Percentiles rank a stretch among this genome's conserved stretches.
Evolutionary conservation across 2,797 vertebrate species (phyloP).

Genomic region (Sebastes minor): DNA sequence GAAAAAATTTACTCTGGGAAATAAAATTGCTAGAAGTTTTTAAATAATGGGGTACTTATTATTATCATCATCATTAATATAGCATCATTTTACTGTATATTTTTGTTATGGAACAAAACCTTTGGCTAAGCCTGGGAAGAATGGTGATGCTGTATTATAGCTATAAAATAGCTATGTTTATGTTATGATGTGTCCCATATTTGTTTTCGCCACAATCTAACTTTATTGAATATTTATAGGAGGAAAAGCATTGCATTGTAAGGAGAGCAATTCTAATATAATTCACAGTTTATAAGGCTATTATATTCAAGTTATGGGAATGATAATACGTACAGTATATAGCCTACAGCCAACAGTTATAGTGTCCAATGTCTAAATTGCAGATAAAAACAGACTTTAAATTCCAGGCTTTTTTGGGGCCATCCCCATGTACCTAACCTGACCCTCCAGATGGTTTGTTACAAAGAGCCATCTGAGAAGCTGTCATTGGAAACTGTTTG

Average conservation of each 20-base stretch:
- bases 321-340: neutral
- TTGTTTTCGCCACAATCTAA: neutral
- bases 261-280: neutral
- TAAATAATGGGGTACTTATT: neutral
- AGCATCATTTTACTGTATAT: neutral
- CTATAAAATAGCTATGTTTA: neutral
- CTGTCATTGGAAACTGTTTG: neutral
- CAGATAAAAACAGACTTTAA: neutral
- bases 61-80: neutral
- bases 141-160: neutral
- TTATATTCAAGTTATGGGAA: neutral
- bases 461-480: neutral
- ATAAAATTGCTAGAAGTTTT: neutral
- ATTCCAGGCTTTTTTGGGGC: neutral
- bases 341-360: neutral
- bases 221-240: neutral
- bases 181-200: neutral
- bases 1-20: no score
- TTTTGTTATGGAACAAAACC: neutral
- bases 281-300: neutral
- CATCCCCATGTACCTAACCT: neutral
- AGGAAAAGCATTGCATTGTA: neutral
- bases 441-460: neutral
- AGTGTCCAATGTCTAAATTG: neutral
- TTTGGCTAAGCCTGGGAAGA: neutral